phyloP scores from a whole-genome alignment of 2,888 invertebrate species.

The Timema podura region DNA sequence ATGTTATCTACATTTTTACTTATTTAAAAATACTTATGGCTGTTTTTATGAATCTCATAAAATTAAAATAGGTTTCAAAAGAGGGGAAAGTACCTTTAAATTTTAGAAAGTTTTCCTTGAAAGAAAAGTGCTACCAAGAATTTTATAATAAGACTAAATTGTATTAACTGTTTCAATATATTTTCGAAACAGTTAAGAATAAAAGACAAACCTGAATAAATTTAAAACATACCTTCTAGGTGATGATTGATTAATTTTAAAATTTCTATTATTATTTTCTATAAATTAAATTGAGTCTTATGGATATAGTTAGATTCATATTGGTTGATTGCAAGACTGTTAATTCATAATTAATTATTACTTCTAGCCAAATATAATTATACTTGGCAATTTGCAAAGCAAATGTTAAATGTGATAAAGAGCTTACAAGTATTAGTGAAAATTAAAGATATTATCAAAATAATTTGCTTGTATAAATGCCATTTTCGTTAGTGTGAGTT shows the following conservation, averaged over 20 bases:
- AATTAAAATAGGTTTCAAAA: not conserved
- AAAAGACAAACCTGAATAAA: too few relatives aligned
- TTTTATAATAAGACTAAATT: too few relatives aligned
- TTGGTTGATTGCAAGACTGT: slow-evolving; percentile 24
- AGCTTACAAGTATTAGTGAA: slow-evolving; percentile 29
- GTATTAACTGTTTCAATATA: too few relatives aligned
- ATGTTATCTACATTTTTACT: not conserved
- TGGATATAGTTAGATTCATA: not conserved
- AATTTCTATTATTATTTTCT: too few relatives aligned
- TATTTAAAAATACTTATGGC: slow-evolving; percentile 14
- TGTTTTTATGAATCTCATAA: slow-evolving; percentile 15
- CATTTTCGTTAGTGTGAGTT: not conserved
- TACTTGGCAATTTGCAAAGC: slow-evolving; percentile 29
- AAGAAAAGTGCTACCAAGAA: too few relatives aligned
- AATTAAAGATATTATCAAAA: slow-evolving; percentile 18
- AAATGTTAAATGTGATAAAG: slow-evolving; percentile 33
- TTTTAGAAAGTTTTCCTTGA: too few relatives aligned
- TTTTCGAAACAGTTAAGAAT: too few relatives aligned
- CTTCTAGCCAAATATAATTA: slow-evolving; percentile 27
- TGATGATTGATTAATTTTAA: too few relatives aligned
- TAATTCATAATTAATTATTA: slow-evolving; percentile 21
- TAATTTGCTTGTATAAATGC: not conserved
- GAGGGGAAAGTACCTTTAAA: too few relatives aligned
- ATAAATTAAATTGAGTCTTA: slow-evolving; percentile 4
- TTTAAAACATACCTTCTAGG: too few relatives aligned